Percentiles rank a stretch among this genome's conserved stretches.
phyloP scores from a whole-genome alignment of 2,888 invertebrate species.

The Physocephala rufipes region DNA sequence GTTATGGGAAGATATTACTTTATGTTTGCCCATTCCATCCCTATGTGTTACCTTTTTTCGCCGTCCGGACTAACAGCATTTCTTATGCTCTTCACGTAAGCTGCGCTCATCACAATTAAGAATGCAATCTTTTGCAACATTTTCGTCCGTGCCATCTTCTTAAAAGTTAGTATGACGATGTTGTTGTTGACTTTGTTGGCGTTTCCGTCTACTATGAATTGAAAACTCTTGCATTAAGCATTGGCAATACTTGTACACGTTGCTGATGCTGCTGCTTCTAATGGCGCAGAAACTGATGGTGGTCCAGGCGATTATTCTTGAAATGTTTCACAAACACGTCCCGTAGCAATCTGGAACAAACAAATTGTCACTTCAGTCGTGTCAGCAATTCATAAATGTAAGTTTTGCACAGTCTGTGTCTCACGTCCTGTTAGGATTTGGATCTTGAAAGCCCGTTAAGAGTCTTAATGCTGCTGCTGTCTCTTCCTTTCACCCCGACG shows the following conservation, averaged over 20 bases:
- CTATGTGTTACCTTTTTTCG: constrained; percentile 58
- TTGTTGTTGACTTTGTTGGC: background rate
- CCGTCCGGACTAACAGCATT: constrained; percentile 50
- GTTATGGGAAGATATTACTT: background rate
- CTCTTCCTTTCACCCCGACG: background rate
- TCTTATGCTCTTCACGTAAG: constrained; percentile 62
- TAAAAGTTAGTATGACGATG: constrained; percentile 21
- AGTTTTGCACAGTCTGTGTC: constrained; percentile 41
- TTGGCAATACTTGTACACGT: constrained; percentile 17
- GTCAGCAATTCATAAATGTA: constrained; percentile 59
- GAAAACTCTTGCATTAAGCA: background rate
- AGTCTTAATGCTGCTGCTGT: constrained; percentile 8
- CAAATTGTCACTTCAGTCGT: constrained; percentile 46
- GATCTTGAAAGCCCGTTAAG: background rate
- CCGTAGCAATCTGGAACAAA: constrained; percentile 43
- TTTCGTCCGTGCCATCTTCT: constrained; percentile 42
- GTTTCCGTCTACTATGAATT: background rate
- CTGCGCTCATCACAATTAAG: constrained; percentile 64
- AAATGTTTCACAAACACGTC: constrained; percentile 40
- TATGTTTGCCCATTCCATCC: constrained; percentile 38
- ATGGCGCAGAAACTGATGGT: constrained; percentile 14
- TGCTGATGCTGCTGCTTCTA: background rate
- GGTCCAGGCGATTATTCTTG: constrained; percentile 25
- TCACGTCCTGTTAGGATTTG: background rate
- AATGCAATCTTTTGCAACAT: constrained; percentile 62